Evolutionary conservation across 2,113 vertebrate species (phyloP), one percentile per base, ranked within the genome.

Genomic region (Dinomys branickii): DNA sequence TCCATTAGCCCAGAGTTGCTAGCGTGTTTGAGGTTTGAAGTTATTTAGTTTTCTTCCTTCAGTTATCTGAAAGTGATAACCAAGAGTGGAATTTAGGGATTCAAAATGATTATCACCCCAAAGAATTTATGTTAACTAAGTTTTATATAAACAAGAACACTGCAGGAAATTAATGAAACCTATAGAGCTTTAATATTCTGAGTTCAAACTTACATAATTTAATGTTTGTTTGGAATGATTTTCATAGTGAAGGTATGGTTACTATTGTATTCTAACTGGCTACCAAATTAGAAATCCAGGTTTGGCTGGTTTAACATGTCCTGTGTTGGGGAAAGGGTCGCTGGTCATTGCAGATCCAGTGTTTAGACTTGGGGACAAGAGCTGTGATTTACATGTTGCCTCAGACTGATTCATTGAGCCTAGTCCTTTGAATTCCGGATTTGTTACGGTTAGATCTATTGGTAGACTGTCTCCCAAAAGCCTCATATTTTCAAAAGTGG

Each of bases 11-110:
- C 52, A 78, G 50, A 58, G 94, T 69, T 92, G 97, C n/a, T 95
- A 96, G 94, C 71, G 85, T 91, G 84, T 95, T 96, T 85, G 88
- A 84, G 75, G 52, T 73, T 96, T 58, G 91, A 98, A 97, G 83
- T 77, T 83, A 94, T 96, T 95, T 0, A 91, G 81, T 93, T 97
- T 96, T 78, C 90, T 94, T 95, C 91, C 75, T 97, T 83, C 96
- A 20, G 85, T 98, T 97, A 63, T 41, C 75, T 75, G 85, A 92
- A 94, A 47, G 85, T 84, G 75, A 38, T 94, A 88, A 89, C 85
- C 81, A 69, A 90, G 97, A 71, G 77, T 84, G 56, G 89, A 86
- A 75, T 80, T 86, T 77, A 75, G 52, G 75, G 77, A 44, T 90
- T 97, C 92, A 65, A 95, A 97, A 75, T 94, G 50, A 96, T 96